Evolutionary conservation across 1,140 invertebrate genomes (phyloP).

Genomic region (Bombyx mandarina): DNA sequence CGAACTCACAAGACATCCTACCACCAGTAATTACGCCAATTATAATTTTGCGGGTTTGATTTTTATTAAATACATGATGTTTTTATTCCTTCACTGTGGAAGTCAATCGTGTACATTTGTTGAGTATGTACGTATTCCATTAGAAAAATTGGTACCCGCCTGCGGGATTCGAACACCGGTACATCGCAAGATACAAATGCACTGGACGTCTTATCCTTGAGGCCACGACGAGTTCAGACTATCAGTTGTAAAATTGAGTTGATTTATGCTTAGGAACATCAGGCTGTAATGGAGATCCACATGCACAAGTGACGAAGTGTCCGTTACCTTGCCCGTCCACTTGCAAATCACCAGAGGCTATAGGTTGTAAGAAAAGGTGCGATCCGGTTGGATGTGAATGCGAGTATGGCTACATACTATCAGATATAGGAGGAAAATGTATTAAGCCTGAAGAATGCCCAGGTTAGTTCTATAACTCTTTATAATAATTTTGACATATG

Average conservation of each 20-base stretch:
- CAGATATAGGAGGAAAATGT: conserved; percentile 9
- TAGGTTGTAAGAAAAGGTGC: conserved; percentile 15
- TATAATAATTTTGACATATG: not conserved
- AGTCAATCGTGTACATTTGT: no score
- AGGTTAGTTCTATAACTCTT: conserved; percentile 9
- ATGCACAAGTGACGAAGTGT: conserved; percentile 13
- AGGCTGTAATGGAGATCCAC: conserved; percentile 16
- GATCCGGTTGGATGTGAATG: conserved; percentile 19
- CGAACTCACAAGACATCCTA: no score
- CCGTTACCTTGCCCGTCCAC: conserved; percentile 21
- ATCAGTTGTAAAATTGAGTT: not conserved
- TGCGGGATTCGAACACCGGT: no score
- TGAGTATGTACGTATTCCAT: no score
- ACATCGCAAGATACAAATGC: no score
- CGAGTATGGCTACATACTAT: conserved; percentile 16
- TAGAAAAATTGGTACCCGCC: no score
- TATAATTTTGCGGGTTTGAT: no score
- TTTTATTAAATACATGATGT: no score
- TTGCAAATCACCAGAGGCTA: conserved; percentile 16
- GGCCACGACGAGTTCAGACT: no score
- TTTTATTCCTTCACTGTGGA: no score
- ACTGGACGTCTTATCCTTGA: no score
- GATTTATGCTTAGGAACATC: not conserved
- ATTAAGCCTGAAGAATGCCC: conserved; percentile 14
- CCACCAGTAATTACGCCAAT: no score